Evolutionary conservation across 2,113 vertebrate genomes (phyloP).

Genomic region (Acrocephalus kingi): DNA sequence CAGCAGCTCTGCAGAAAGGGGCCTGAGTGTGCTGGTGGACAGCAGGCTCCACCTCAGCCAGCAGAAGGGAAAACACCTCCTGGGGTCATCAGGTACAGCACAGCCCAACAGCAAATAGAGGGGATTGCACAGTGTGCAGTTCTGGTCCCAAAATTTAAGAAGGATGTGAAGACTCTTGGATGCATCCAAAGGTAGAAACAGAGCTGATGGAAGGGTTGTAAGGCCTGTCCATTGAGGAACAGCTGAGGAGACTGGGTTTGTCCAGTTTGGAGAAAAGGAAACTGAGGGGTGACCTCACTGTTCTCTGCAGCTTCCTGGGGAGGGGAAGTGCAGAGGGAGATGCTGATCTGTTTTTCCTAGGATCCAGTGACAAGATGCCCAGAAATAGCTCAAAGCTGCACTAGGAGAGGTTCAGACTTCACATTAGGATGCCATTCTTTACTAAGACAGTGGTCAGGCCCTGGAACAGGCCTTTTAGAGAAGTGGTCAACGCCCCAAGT

Average conservation of each 20-base stretch:
- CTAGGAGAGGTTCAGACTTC: background rate
- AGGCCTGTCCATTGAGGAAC: background rate
- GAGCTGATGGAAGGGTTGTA: background rate
- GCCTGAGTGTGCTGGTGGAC: fast-evolving
- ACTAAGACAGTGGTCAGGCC: background rate
- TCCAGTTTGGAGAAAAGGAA: background rate
- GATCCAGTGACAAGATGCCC: background rate
- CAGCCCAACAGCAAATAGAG: background rate
- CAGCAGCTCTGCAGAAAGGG: background rate
- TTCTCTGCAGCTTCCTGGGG: background rate
- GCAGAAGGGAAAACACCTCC: background rate
- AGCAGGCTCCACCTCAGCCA: background rate
- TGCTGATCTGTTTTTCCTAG: background rate
- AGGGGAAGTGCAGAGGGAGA: background rate
- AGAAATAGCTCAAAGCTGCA: background rate
- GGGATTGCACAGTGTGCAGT: background rate
- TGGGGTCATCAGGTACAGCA: background rate
- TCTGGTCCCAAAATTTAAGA: background rate
- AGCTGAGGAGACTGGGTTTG: background rate
- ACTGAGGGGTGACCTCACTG: background rate
- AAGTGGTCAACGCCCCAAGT: background rate
- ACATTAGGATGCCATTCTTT: background rate
- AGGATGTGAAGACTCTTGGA: background rate
- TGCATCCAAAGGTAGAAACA: background rate
- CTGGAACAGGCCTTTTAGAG: background rate